Conservation (phyloP, 2,888 invertebrate genomes). For the Acrobasis suavella region DNA sequence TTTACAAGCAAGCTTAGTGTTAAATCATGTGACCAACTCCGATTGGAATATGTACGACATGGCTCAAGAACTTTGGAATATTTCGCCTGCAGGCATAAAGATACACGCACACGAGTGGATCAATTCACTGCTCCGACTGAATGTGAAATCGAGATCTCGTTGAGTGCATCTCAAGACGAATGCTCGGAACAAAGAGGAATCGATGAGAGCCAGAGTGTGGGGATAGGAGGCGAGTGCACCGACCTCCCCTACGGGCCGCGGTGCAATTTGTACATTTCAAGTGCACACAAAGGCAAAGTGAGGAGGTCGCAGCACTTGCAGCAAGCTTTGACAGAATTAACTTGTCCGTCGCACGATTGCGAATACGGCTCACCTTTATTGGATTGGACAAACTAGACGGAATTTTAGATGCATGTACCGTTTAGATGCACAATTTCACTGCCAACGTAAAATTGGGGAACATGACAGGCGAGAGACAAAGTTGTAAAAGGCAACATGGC, state of each 20-base stretch:
- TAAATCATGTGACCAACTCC: slow-evolving; percentile 27
- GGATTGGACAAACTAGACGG: slow-evolving; percentile 56
- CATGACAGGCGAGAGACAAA: neutral
- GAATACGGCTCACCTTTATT: slow-evolving; percentile 69
- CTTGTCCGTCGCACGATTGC: slow-evolving; percentile 73
- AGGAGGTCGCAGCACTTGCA: slow-evolving; percentile 61
- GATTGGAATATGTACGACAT: slow-evolving; percentile 33
- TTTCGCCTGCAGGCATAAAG: slow-evolving; percentile 38
- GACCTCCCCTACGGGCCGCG: slow-evolving; percentile 71
- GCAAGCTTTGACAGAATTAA: slow-evolving; percentile 81
- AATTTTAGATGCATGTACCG: slow-evolving; percentile 49
- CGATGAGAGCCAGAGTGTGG: slow-evolving; percentile 70
- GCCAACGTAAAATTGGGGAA: neutral
- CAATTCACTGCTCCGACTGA: slow-evolving; percentile 53
- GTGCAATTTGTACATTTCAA: slow-evolving; percentile 83
- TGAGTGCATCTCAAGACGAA: slow-evolving; percentile 77
- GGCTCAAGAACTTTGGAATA: slow-evolving; percentile 41
- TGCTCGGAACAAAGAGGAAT: slow-evolving; percentile 79
- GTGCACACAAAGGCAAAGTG: slow-evolving; percentile 80
- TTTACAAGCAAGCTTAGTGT: neutral
- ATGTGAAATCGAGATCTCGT: slow-evolving; percentile 75
- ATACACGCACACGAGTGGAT: slow-evolving; percentile 48
- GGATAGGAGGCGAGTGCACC: slow-evolving; percentile 68
- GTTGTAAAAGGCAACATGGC: neutral
- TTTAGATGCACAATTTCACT: slow-evolving; percentile 22